These are phyloP conservation scores for Erpornis zantholeuca DNA, from an alignment of 2,113 vertebrate species.

Conservation along the genomic window DNA sequence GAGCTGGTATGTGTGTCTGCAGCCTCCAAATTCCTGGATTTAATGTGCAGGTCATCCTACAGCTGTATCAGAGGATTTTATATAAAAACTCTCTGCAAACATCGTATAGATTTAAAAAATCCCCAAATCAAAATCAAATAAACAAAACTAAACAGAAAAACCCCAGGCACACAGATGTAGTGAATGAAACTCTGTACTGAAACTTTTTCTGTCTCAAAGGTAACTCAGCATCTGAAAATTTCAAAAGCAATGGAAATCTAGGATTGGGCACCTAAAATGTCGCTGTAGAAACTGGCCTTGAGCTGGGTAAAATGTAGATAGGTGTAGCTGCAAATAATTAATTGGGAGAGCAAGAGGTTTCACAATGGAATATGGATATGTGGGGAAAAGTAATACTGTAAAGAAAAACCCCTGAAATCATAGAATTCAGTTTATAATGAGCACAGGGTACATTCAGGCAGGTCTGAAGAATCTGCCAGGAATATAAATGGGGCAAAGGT, in stretches of 20 bases:
- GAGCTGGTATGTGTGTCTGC: not conserved
- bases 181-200: not conserved
- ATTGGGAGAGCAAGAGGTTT: not conserved
- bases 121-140: not conserved
- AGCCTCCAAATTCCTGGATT: not conserved
- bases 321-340: not conserved
- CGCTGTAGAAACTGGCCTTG: not conserved
- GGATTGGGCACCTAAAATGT: not conserved
- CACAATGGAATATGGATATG: not conserved
- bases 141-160: not conserved
- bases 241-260: not conserved
- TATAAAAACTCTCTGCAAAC: not conserved
- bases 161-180: accelerated
- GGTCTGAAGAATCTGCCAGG: not conserved
- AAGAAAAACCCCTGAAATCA: not conserved
- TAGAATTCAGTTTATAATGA: not conserved
- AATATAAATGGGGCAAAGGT: not conserved
- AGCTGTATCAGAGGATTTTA: not conserved
- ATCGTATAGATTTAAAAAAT: not conserved
- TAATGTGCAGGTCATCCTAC: not conserved
- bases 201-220: not conserved
- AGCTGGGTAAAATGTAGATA: not conserved
- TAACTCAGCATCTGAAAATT: not conserved
- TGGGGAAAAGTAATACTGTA: not conserved
- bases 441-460: not conserved